A percentile compares a stretch with the other conserved stretches of the same genome.
phyloP scores from a whole-genome alignment of 2,113 vertebrate genomes.

The Melanocharis versteri region DNA sequence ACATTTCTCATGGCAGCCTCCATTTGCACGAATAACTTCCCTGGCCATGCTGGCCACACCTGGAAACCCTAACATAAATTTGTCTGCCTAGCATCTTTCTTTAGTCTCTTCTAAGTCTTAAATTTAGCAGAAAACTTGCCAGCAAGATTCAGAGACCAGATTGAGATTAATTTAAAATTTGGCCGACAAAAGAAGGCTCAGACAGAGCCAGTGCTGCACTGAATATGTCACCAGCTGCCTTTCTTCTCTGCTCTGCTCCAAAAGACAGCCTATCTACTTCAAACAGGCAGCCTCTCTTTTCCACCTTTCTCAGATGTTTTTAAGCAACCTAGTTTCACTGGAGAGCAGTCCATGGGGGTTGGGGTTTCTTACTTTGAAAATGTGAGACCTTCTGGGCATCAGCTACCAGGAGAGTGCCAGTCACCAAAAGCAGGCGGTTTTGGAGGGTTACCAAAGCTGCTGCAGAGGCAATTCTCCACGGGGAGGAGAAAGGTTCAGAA shows the following conservation, averaged over 20 bases:
- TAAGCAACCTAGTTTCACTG: conserved; percentile 39
- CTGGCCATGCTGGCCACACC: not conserved
- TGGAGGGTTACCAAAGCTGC: not conserved
- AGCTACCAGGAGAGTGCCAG: not conserved
- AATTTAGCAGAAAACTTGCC: not conserved
- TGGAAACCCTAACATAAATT: not conserved
- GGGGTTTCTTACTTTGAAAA: not conserved
- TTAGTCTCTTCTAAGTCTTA: not conserved
- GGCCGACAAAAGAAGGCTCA: not conserved
- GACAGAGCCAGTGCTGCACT: not conserved
- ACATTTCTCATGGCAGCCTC: not conserved
- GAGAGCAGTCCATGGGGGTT: not conserved
- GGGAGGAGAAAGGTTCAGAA: not conserved
- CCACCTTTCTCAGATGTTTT: conserved; percentile 39
- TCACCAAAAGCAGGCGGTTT: not conserved
- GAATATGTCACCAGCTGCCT: conserved; percentile 60
- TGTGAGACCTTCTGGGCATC: not conserved
- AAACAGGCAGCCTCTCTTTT: not conserved
- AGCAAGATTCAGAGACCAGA: conserved; percentile 12
- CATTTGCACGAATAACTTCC: not conserved
- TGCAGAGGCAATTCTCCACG: conserved; percentile 1
- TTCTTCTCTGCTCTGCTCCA: conserved; percentile 26
- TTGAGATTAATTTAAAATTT: conserved; percentile 44
- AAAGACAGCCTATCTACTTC: conserved; percentile 24
- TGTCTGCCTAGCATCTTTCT: not conserved